Evolutionary conservation across 1,140 invertebrate genomes (phyloP).

Genomic region (Zaprionus inermis): DNA sequence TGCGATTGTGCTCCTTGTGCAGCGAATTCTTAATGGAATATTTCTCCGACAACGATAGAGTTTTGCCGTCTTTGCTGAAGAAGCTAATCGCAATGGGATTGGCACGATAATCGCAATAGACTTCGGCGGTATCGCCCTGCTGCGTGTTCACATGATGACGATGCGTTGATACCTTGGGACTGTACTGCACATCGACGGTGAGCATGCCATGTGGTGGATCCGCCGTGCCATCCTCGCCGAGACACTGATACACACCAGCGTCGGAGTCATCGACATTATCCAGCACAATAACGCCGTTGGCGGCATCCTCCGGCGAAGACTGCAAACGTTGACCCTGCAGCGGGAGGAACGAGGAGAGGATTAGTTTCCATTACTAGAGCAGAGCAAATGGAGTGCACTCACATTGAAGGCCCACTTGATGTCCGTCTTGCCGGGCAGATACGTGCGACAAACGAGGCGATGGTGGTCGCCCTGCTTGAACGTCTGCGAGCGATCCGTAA

Average conservation of each 20-base stretch:
- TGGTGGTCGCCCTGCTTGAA: conserved; percentile 77
- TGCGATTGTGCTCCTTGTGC: conserved; percentile 74
- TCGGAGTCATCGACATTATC: conserved; percentile 69
- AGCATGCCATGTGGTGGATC: conserved; percentile 72
- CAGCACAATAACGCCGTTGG: conserved; percentile 58
- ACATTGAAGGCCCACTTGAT: conserved; percentile 82
- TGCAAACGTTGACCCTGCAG: conserved; percentile 63
- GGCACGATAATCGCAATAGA: conserved; percentile 77
- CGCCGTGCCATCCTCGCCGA: conserved; percentile 70
- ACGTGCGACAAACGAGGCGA: conserved; percentile 68
- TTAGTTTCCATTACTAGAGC: too few species aligned
- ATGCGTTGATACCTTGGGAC: conserved; percentile 75
- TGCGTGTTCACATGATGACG: conserved; percentile 75
- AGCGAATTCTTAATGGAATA: conserved; percentile 55
- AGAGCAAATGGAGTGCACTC: conserved; percentile 35
- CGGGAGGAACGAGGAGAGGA: background rate
- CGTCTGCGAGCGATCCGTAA: conserved; percentile 74
- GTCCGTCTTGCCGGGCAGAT: conserved; percentile 37
- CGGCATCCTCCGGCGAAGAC: conserved; percentile 36
- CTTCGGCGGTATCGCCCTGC: conserved; percentile 56
- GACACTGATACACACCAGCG: conserved; percentile 72
- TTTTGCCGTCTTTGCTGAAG: conserved; percentile 68
- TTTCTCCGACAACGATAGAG: conserved; percentile 60
- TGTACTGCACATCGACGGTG: conserved; percentile 70
- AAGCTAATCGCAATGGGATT: conserved; percentile 68